Evolutionary conservation across 2,888 invertebrate genomes (phyloP).

Genomic region (Platypus cylindrus): DNA sequence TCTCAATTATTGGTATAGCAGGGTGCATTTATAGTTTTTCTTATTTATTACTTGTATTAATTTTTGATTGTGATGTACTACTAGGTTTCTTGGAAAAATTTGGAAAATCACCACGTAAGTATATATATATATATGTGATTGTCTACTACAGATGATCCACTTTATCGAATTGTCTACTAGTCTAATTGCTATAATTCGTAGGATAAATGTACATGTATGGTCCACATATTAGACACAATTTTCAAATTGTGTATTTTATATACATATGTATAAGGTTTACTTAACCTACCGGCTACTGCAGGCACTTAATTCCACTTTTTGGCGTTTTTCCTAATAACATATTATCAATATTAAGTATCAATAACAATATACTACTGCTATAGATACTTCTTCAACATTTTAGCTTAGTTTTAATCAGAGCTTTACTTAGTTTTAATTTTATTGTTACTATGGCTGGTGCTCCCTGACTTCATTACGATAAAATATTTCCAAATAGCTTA

Average conservation of each 20-base stretch:
- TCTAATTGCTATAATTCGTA: neutral
- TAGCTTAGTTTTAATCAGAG: no score
- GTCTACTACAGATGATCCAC: no score
- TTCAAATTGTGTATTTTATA: neutral
- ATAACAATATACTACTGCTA: no score
- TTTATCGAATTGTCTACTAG: neutral
- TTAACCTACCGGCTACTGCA: no score
- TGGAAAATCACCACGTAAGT: constrained; percentile 47
- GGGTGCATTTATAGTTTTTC: constrained; percentile 36
- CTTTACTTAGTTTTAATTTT: no score
- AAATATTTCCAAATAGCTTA: neutral
- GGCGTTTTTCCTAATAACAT: no score
- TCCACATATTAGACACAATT: neutral
- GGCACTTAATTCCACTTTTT: no score
- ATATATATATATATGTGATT: neutral
- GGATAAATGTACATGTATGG: neutral
- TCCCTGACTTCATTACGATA: neutral
- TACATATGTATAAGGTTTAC: no score
- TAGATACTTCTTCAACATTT: no score
- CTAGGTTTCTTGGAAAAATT: constrained; percentile 46
- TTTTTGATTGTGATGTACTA: constrained; percentile 48
- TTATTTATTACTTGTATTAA: constrained; percentile 38
- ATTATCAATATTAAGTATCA: no score
- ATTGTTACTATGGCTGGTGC: no score
- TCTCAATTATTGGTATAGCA: constrained; percentile 24